Conservation (phyloP, 2,888 invertebrate species). For the Conistra vaccinii region DNA sequence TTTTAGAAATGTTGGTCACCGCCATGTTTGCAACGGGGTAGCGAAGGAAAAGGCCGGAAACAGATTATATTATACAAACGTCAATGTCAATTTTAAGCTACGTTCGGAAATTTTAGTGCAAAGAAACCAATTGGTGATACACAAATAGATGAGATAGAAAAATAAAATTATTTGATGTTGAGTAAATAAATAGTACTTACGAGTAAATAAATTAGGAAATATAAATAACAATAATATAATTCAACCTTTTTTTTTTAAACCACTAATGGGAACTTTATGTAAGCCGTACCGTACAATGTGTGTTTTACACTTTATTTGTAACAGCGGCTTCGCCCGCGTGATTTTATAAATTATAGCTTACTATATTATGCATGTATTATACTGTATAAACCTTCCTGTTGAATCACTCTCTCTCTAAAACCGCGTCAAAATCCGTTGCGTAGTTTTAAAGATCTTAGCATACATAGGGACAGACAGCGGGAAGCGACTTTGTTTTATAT, state of each 20-base stretch:
- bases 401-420: too few relatives aligned
- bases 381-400: too few relatives aligned
- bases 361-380: too few relatives aligned
- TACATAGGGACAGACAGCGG: too few relatives aligned
- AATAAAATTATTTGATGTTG: not conserved
- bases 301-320: too few relatives aligned
- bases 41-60: slow-evolving; percentile 81
- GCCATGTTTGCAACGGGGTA: slow-evolving; percentile 88
- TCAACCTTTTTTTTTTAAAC: not conserved
- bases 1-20: slow-evolving; percentile 89
- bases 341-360: too few relatives aligned
- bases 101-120: slow-evolving; percentile 54
- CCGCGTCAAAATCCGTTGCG: too few relatives aligned
- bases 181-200: not conserved
- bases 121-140: not conserved
- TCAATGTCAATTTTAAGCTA: slow-evolving; percentile 76
- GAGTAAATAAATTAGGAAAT: not conserved
- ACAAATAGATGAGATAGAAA: not conserved
- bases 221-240: not conserved
- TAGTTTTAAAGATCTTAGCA: too few relatives aligned
- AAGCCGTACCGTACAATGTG: too few relatives aligned
- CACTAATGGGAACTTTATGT: not conserved
- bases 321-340: too few relatives aligned
- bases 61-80: slow-evolving; percentile 67
- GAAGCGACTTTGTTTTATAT: too few relatives aligned